Base-by-base conservation (phyloP, 2,888 invertebrate genomes). In the Agonum fuliginosum region DNA sequence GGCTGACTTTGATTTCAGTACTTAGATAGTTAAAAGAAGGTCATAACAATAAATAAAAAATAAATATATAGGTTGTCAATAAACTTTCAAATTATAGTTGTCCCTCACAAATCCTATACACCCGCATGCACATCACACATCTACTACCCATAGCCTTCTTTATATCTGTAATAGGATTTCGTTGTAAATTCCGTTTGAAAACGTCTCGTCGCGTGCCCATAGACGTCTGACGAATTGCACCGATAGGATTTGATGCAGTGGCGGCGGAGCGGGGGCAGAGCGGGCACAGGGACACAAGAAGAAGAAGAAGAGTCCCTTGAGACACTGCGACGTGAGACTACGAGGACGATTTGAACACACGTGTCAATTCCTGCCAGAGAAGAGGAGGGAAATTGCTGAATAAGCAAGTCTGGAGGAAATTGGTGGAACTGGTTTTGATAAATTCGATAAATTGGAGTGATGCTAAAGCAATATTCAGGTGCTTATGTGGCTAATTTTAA, bases 201-300 rank as follows among this genome's bases (percentile, higher is more conserved):
- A 65, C 37, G 65, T 65, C 37, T 6, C 17, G 34, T 65, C 20
- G 70, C 19, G 27, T 70, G 43, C 27, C 70, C 48, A 27, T 46
- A 70, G 70, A 48, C 46, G 48, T 65, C 65, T 65, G 65, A 65
- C 65, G 65, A 65, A 65, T 65, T 34, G 65, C 30, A 30, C 65
- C 65, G 34, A 65, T 65, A 27, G 65, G 65, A 65, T 65, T 27
- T 65, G 65, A 65, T 65, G 14, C n/a, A 17, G 17, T 6, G 6
- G 10, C 14, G 10, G 14, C n/a, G 8, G 37, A 37, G 37, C 37
- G 37, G n/a, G 10, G 37, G 2, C 37, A n/a, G n/a, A 8, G 37
- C 37, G 37, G 10, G n/a, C 48, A 10, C 1, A 12, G 48, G 14
- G 48, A 48, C 17, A 19, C 8, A n/a, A n/a, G n/a, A n/a, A n/a